phyloP scores from a whole-genome alignment of 2,888 invertebrate genomes.

The Drosophila acutilabella region DNA sequence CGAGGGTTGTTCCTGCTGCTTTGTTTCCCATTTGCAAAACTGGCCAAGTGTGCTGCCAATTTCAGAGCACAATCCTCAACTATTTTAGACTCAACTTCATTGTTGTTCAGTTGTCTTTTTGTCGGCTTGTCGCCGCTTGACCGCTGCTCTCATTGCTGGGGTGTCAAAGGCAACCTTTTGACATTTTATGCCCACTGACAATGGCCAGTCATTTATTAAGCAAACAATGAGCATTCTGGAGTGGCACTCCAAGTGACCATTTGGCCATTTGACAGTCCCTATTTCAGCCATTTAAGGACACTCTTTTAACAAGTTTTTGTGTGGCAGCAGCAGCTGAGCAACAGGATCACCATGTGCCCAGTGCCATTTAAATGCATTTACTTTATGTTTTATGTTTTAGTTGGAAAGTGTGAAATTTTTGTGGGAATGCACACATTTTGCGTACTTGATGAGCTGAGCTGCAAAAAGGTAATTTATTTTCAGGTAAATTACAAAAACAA shows the following conservation, averaged over 20 bases:
- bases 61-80: conserved; percentile 18
- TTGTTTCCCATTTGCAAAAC: conserved; percentile 62
- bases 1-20: conserved; percentile 53
- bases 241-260: conserved; percentile 48
- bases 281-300: conserved; percentile 10
- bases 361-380: conserved; percentile 52
- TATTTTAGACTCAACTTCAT: conserved; percentile 12
- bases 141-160: conserved; percentile 63
- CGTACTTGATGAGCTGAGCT: background rate
- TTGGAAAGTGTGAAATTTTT: conserved; percentile 61
- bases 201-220: conserved; percentile 74
- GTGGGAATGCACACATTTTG: conserved; percentile 11
- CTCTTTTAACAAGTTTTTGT: conserved; percentile 54
- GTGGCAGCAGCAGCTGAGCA: conserved; percentile 67
- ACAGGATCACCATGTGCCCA: conserved; percentile 25
- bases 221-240: conserved; percentile 67
- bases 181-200: conserved; percentile 74
- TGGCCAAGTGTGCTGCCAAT: conserved; percentile 50
- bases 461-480: conserved; percentile 9
- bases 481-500: conserved; percentile 27
- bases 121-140: conserved; percentile 65
- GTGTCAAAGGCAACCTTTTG: conserved; percentile 76
- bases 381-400: conserved; percentile 22
- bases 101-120: conserved; percentile 51
- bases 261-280: background rate